These are phyloP conservation scores for Syngnathus floridae DNA, from an alignment of 2,113 vertebrate genomes.

Conservation along the genomic window DNA sequence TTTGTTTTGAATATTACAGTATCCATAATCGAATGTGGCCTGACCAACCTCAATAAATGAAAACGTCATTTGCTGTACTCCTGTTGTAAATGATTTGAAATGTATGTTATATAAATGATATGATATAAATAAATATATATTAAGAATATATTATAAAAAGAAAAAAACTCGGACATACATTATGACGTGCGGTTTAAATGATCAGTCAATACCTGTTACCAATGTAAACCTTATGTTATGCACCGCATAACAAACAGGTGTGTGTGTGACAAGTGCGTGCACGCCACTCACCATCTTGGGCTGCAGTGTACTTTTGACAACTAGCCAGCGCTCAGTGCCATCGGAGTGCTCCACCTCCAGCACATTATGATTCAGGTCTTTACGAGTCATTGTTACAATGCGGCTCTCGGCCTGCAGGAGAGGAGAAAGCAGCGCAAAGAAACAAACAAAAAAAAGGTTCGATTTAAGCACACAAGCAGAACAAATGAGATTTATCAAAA, in stretches of 20 bases:
- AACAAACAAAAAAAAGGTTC: background rate
- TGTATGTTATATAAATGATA: too few species aligned
- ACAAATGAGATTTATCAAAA: background rate
- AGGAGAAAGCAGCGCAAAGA: background rate
- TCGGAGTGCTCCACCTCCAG: constrained; percentile 70
- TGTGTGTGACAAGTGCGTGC: background rate
- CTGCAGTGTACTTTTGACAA: constrained; percentile 65
- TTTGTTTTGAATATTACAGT: too few species aligned
- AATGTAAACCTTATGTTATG: background rate
- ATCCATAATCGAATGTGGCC: too few species aligned
- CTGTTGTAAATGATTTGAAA: too few species aligned
- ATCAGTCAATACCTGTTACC: background rate
- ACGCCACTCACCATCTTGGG: constrained; percentile 59
- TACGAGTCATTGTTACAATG: constrained; percentile 65
- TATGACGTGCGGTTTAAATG: too few species aligned
- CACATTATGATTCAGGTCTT: constrained; percentile 66
- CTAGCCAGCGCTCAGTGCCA: constrained; percentile 70
- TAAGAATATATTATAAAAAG: too few species aligned
- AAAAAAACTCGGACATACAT: too few species aligned
- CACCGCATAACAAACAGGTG: background rate
- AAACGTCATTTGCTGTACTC: too few species aligned
- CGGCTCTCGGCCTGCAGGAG: constrained; percentile 59
- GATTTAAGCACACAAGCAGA: background rate
- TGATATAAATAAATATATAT: too few species aligned
- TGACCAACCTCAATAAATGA: too few species aligned